Evolutionary conservation across 2,797 vertebrate genomes (phyloP), one percentile per base, ranked within the genome.

Genomic region (Rhinichthys osculus): DNA sequence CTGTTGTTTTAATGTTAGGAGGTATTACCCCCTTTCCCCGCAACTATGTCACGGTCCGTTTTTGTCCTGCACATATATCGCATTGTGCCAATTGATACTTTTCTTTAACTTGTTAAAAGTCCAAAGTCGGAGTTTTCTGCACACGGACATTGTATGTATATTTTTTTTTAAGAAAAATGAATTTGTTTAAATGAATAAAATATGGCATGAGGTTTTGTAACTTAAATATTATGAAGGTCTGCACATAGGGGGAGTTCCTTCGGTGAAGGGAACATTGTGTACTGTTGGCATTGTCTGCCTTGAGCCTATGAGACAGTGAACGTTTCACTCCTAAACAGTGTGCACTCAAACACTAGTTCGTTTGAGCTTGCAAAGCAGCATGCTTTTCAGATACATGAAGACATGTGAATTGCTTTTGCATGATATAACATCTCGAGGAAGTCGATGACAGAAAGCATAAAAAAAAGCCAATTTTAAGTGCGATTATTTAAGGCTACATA

Each of bases 251-350:
- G 82, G 59, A 23, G 73, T 69, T 84, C 33, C 50, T 59, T 6
- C 38, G 47, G 40, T 47, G 38, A 47, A 77, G 71, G 78, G 69
- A 72, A 80, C 84, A 85, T 84, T 69, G n/a, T 84, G 83, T 84
- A 44, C 83, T 84, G 64, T 78, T 84, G 74, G 35, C 83, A 59
- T 84, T 83, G 81, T 83, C 81, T 73, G 30, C 52, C 6, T 9
- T 17, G 16, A 11, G 42, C 42, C 10, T 11, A 27, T 54, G 73
- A 74, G 44, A 66, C 67, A 59, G 59, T 19, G 21, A 76, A 57
- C 77, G 47, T 57, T 78, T 38, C 35, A 77, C 59, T 30, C 62
- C 71, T 47, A 33, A 50, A 83, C 23, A 38, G 44, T 54, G 57
- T 83, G 5, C 47, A 50, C 47, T 74, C 62, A 69, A 27, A 82